A percentile compares a stretch with the other conserved stretches of the same genome.
phyloP scores from a whole-genome alignment of 2,888 invertebrate genomes.

The Malachius bipustulatus region DNA sequence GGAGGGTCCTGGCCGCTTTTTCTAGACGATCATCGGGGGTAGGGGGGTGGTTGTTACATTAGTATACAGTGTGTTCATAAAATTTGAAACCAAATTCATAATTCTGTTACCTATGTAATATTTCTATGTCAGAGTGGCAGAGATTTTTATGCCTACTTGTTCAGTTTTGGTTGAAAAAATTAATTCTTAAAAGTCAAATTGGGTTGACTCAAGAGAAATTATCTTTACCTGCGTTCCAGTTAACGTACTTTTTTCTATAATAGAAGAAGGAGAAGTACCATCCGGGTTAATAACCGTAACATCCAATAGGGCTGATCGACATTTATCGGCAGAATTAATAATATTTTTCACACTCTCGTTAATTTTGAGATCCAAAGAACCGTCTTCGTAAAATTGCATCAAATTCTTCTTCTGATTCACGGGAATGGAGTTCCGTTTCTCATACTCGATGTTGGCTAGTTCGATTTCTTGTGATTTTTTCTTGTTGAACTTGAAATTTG shows the following conservation, averaged over 20 bases:
- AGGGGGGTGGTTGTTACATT: too few relatives aligned
- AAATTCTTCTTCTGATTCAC: conserved; percentile 19
- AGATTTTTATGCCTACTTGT: too few relatives aligned
- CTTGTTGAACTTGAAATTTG: conserved; percentile 13
- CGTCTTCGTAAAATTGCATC: too few relatives aligned
- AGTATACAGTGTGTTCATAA: too few relatives aligned
- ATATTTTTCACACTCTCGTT: conserved; percentile 28
- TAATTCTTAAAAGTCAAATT: too few relatives aligned
- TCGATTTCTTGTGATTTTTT: conserved; percentile 9
- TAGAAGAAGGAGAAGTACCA: conserved; percentile 17
- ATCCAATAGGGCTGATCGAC: conserved; percentile 27
- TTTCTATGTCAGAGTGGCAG: too few relatives aligned
- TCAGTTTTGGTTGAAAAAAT: too few relatives aligned
- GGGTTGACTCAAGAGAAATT: too few relatives aligned
- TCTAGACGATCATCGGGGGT: too few relatives aligned
- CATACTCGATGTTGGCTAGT: conserved; percentile 8
- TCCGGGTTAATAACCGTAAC: conserved; percentile 32
- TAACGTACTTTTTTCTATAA: conserved; percentile 14
- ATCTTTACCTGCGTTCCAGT: conserved; percentile 17
- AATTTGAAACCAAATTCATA: too few relatives aligned
- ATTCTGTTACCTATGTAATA: too few relatives aligned
- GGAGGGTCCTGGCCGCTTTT: too few relatives aligned
- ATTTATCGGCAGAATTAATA: conserved; percentile 25
- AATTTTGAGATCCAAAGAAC: conserved; percentile 32
- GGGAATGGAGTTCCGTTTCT: conserved; percentile 1